A percentile compares a stretch with the other conserved stretches of the same genome.
Conservation (phyloP, 2,113 vertebrate species). For the Anoplopoma fimbria region DNA sequence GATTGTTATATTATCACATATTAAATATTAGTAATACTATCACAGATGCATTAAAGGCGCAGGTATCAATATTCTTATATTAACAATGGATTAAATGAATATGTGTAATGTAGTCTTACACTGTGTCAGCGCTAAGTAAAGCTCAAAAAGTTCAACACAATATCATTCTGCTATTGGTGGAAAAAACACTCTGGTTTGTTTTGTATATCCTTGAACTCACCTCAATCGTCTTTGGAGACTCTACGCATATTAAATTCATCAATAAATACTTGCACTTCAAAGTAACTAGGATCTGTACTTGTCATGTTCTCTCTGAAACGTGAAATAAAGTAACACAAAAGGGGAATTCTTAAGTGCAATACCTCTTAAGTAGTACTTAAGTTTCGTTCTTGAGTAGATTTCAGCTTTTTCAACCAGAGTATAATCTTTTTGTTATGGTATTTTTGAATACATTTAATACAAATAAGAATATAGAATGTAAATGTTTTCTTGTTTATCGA, state of each 20-base stretch:
- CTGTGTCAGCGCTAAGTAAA: neutral
- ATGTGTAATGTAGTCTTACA: no score
- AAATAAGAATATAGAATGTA: neutral
- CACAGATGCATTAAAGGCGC: no score
- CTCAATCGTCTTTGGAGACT: neutral
- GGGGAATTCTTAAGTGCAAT: neutral
- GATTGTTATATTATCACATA: no score
- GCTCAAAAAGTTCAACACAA: neutral
- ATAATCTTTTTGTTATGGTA: neutral
- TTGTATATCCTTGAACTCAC: neutral
- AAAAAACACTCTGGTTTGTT: neutral
- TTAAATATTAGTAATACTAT: no score
- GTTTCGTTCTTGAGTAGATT: neutral
- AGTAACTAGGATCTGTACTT: neutral
- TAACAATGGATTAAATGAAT: neutral
- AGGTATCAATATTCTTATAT: neutral
- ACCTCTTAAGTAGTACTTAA: neutral
- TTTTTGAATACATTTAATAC: neutral
- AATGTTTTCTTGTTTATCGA: neutral
- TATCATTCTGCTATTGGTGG: neutral
- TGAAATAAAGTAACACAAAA: neutral
- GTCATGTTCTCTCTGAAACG: neutral
- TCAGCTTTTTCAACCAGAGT: neutral
- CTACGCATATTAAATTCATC: neutral
- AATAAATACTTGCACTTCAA: neutral